Percentiles rank a stretch among this genome's conserved stretches.
Conservation (phyloP, 2,113 vertebrate species). For the human region GRCh38 chr4:138381001-138381500, state of each 20-base stretch:
- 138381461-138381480: conserved; percentile 51
- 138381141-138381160: neutral
- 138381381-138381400: conserved; percentile 37
- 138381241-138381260: neutral
- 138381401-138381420: conserved; percentile 68
- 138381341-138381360: conserved; percentile 62
- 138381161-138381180: neutral
- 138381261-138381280: neutral
- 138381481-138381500: conserved; percentile 36
- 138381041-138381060: conserved; percentile 32
- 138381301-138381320: conserved; percentile 10
- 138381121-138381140: neutral
- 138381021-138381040: conserved; percentile 27
- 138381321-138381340: neutral
- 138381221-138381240: neutral
- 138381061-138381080: neutral
- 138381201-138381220: neutral
- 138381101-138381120: neutral
- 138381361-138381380: conserved; percentile 58
- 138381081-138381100: conserved; percentile 36
- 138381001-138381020: neutral
- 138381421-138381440: conserved; percentile 59
- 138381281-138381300: neutral
- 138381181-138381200: neutral
- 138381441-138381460: conserved; percentile 60